Conservation (phyloP, 2,888 invertebrate genomes). For the Aromia moschata region DNA sequence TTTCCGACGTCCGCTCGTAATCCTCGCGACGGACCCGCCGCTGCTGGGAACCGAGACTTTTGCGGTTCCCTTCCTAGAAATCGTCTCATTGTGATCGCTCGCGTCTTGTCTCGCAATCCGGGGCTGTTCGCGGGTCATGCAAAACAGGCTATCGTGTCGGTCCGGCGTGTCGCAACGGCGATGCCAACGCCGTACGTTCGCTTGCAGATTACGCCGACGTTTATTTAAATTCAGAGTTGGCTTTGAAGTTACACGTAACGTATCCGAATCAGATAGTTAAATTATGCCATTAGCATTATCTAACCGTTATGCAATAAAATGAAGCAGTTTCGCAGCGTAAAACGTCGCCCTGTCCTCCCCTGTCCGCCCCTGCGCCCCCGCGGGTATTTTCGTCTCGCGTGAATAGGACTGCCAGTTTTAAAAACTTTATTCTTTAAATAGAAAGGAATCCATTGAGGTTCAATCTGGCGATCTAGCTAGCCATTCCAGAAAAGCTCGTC, state of each 20-base stretch:
- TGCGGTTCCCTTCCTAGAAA: slow-evolving; percentile 2
- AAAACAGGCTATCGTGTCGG: slow-evolving; percentile 24
- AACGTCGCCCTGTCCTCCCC: not conserved
- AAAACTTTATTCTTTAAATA: too few species aligned
- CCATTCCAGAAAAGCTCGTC: too few species aligned
- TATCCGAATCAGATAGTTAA: slow-evolving; percentile 41
- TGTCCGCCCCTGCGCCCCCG: too few species aligned
- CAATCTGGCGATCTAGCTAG: too few species aligned
- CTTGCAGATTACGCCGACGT: slow-evolving; percentile 36
- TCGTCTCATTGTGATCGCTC: not conserved
- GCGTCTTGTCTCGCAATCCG: slow-evolving; percentile 31
- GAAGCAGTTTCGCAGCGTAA: slow-evolving; percentile 22
- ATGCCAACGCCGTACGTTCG: slow-evolving; percentile 16
- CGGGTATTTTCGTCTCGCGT: too few species aligned
- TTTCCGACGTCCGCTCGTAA: too few species aligned
- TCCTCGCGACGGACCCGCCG: too few species aligned
- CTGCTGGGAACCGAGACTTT: not conserved
- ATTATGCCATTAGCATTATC: slow-evolving; percentile 39
- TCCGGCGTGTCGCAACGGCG: slow-evolving; percentile 31
- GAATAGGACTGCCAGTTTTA: too few species aligned
- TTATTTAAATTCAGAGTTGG: slow-evolving; percentile 40
- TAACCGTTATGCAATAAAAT: slow-evolving; percentile 32
- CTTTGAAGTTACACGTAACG: slow-evolving; percentile 42
- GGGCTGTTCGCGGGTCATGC: slow-evolving; percentile 13
- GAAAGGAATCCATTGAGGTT: too few species aligned